Percentiles rank a stretch among this genome's conserved stretches.
Conservation (phyloP, 2,888 invertebrate genomes). For the Petrophora chlorosata region DNA sequence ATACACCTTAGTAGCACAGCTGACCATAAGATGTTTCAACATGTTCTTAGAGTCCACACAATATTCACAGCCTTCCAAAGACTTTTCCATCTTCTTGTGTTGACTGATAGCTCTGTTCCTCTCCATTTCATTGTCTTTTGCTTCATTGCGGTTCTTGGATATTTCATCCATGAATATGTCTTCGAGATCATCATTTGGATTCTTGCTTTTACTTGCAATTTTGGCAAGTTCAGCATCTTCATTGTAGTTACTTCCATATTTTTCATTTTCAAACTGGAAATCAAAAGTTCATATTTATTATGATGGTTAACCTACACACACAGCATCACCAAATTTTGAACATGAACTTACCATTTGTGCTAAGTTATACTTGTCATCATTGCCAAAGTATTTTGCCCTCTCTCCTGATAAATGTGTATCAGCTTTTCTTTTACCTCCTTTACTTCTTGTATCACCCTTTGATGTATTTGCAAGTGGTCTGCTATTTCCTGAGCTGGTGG, state of each 20-base stretch:
- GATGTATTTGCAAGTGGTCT: constrained; percentile 84
- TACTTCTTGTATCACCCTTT: constrained; percentile 70
- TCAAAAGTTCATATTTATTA: background rate
- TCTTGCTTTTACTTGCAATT: constrained; percentile 86
- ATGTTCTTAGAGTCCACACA: constrained; percentile 93
- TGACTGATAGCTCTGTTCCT: constrained; percentile 88
- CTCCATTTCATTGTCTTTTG: constrained; percentile 85
- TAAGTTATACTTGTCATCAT: constrained; percentile 94
- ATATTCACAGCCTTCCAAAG: constrained; percentile 90
- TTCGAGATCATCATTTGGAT: constrained; percentile 90
- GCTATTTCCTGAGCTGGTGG: constrained; percentile 86
- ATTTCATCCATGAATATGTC: constrained; percentile 93
- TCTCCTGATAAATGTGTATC: constrained; percentile 90
- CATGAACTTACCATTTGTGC: constrained; percentile 90
- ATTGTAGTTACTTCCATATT: constrained; percentile 90
- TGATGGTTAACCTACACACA: background rate
- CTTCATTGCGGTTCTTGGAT: constrained; percentile 85
- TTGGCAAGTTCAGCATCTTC: constrained; percentile 91
- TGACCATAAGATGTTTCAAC: constrained; percentile 93
- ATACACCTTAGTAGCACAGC: constrained; percentile 92
- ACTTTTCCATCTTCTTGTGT: constrained; percentile 87
- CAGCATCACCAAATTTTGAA: too few species aligned
- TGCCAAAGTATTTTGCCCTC: constrained; percentile 92
- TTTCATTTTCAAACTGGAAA: constrained; percentile 90
- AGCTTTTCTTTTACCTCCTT: constrained; percentile 80